These are phyloP conservation scores for Erinaceus europaeus DNA, from an alignment of 2,113 vertebrate species.

Conservation along the genomic window DNA sequence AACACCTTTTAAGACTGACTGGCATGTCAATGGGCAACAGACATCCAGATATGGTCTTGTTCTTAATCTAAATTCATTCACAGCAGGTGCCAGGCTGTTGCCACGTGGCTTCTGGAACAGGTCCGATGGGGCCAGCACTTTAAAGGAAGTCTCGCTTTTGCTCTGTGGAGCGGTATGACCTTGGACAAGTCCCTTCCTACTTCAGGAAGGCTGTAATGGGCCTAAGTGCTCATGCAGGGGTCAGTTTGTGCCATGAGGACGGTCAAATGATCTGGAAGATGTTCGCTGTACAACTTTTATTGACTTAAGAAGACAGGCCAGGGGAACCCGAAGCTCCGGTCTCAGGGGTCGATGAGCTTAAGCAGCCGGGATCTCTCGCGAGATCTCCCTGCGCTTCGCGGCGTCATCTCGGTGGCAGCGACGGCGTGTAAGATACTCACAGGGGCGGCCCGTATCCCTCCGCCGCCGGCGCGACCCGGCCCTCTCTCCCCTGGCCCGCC, in stretches of 20 bases:
- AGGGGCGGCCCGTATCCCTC: constrained; percentile 67
- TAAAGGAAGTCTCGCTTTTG: not conserved
- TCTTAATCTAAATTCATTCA: not conserved
- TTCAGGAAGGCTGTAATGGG: not conserved
- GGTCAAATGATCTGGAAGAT: not conserved
- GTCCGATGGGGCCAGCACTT: not conserved
- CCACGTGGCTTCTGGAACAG: not conserved
- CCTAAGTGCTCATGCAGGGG: not conserved
- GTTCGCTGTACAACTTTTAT: not conserved
- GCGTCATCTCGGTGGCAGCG: constrained; percentile 48
- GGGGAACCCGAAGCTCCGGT: fast-evolving
- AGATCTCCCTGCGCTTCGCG: not conserved
- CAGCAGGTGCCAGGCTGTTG: not conserved
- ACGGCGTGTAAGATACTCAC: not conserved
- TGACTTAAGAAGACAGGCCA: fast-evolving
- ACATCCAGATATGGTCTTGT: not conserved
- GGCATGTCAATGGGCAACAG: not conserved
- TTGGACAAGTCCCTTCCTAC: constrained; percentile 50
- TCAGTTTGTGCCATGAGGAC: not conserved
- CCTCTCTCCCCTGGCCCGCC: constrained; percentile 46
- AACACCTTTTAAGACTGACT: not conserved
- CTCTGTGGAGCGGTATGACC: constrained; percentile 37
- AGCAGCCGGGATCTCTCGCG: too few species aligned
- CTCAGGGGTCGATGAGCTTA: not conserved
- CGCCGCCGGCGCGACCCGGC: constrained; percentile 57